Evolutionary conservation across 2,113 vertebrate species (phyloP), one percentile per base, ranked within the genome.

Genomic region (Podocnemis expansa): DNA sequence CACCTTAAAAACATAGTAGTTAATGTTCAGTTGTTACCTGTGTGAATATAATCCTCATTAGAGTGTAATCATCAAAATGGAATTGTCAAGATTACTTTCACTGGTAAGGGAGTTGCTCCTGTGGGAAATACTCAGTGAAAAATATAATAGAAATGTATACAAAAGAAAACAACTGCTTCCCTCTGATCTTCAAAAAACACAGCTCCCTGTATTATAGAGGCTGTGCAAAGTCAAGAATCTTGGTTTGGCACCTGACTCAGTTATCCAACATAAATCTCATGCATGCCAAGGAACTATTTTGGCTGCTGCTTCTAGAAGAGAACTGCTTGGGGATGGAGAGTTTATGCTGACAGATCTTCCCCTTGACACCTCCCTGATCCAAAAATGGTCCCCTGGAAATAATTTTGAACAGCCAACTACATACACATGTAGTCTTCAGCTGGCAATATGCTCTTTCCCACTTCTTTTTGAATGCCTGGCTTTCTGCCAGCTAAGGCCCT

Each of bases 251-350:
- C 47, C 55, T 76, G 43, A 76, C 25, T 79, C 31, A 63, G 10
- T 56, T 87, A 67, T 79, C 93, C n/a, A 91, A 34, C 78, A 85
- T 84, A 94, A 87, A 89, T 95, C 85, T 94, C 51, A 11, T 86
- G 79, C 29, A 95, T 94, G 70, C 79, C 81, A 92, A 91, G 91
- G 80, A 93, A 85, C 70, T 85, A 45, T 95, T 92, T 95, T 92
- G 81, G 55, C 89, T 92, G 76, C 60, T 55, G 47, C 70, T 86
- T 93, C 92, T 91, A 79, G 91, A 38, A 70, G 85, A 95, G 94
- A 89, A 24, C 31, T 96, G 78, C 70, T 91, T 94, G 85, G 92
- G 84, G 43, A 89, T 82, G 47, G 85, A 55, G 31, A 55, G 67
- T 67, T 67, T 75, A 47, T 43, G 45, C 43, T 87, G 94, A 93